A percentile compares a stretch with the other conserved stretches of the same genome.
Conservation (phyloP, 2,113 vertebrate species). For the Rissa tridactyla region DNA sequence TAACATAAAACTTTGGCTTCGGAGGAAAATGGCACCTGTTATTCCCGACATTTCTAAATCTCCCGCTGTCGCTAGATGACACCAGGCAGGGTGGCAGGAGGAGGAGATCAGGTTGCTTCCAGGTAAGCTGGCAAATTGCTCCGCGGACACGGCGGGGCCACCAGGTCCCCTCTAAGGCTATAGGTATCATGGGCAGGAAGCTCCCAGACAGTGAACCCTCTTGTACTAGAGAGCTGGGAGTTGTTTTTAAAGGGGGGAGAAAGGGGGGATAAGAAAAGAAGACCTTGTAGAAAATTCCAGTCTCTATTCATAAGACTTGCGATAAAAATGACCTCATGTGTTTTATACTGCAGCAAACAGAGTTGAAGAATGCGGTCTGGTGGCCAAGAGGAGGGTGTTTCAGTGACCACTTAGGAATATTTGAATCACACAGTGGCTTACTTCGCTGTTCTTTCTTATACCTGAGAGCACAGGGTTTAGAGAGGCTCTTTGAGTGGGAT, state of each 20-base stretch:
- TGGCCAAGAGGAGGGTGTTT: conserved; percentile 29
- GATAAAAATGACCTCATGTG: conserved; percentile 56
- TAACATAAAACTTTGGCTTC: conserved; percentile 17
- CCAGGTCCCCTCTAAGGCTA: background rate
- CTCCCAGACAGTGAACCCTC: conserved; percentile 39
- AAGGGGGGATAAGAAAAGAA: conserved; percentile 49
- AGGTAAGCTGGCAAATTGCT: conserved; percentile 10
- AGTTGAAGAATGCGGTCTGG: conserved; percentile 10
- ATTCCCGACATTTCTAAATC: background rate
- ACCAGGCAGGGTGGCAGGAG: background rate
- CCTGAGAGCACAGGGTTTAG: background rate
- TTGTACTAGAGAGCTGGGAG: background rate
- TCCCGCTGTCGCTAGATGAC: background rate
- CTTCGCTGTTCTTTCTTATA: background rate
- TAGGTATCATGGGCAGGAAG: conserved; percentile 15
- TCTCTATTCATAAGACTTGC: conserved; percentile 40
- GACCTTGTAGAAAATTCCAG: conserved; percentile 54
- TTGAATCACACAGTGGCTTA: conserved; percentile 23
- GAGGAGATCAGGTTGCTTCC: conserved; percentile 28
- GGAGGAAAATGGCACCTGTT: conserved; percentile 7
- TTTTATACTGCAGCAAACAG: conserved; percentile 19
- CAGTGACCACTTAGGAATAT: conserved; percentile 29
- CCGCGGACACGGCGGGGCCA: background rate
- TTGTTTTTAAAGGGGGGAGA: conserved; percentile 1
- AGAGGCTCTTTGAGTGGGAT: background rate